Evolutionary conservation across 2,113 vertebrate genomes (phyloP), one percentile per base, ranked within the genome.

Genomic region (Aspidoscelis tigris): DNA sequence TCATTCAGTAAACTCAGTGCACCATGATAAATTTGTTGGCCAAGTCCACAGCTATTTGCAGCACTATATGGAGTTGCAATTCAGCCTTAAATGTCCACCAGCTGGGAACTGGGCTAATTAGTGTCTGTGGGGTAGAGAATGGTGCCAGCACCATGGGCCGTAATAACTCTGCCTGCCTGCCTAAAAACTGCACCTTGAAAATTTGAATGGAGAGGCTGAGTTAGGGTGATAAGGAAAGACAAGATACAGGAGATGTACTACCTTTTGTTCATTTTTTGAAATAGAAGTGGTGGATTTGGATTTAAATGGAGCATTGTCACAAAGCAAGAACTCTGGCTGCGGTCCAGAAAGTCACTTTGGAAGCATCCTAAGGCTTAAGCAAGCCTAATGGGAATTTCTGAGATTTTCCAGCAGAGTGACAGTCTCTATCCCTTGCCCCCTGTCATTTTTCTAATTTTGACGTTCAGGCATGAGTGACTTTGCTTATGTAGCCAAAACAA

Each of bases 401-500:
- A 4, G 66, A 69, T 69, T 69, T 82, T 22, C 22, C 22, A 41
- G 18, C 55, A 64, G n/a, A 61, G 76, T 55, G 61, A 22, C n/a
- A 65, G 24, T 74, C 50, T 21, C 44, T 74, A 21, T 21, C 24
- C 10, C n/a, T 9, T 65, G 4, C n/a, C 20, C 18, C 44, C 50
- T 6, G 21, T 39, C 11, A 20, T 65, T 70, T 24, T 53, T 55
- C 24, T n/a, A 7, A 44, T 64, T 73, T 11, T 24, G 4, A 50
- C 11, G 21, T 73, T 65, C 16, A 47, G 44, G 58, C 16, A 11
- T 44, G 80, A 43, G 41, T 74, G 55, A 39, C 33, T 4, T 80
- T 80, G 79, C 26, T 81, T 33, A 65, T 64, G 73, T 74, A 82
- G 70, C 41, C 55, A 74, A 82, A 82, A 44, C 44, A 64, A 24